Percentiles rank a stretch among this genome's conserved stretches.
These are phyloP conservation scores for Chaunax sp. DNA, from an alignment of 2,797 vertebrate species.

Conservation along the genomic window DNA sequence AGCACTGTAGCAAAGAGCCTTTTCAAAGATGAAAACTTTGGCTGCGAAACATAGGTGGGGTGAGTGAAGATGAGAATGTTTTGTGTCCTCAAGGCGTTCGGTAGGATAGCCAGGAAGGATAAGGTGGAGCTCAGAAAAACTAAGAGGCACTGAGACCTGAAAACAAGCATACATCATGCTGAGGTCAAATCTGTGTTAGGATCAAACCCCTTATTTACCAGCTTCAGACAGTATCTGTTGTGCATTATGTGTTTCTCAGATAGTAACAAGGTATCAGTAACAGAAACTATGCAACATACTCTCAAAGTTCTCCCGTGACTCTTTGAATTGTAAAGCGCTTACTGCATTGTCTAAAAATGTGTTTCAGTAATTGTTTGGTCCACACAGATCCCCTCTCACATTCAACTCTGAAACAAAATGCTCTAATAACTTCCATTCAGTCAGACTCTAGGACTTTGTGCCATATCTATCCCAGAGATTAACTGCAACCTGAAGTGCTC, in stretches of 20 bases:
- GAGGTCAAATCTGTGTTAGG: slow-evolving; percentile 12
- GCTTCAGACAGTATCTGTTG: not conserved
- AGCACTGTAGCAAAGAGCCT: not conserved
- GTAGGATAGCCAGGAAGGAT: slow-evolving; percentile 59
- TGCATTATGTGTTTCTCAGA: not conserved
- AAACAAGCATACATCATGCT: not conserved
- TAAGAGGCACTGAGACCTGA: slow-evolving; percentile 20
- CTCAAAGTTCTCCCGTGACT: not conserved
- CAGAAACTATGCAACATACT: not conserved
- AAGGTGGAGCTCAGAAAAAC: slow-evolving; percentile 60
- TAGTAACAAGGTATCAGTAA: not conserved
- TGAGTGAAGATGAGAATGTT: slow-evolving; percentile 50
- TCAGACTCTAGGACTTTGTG: slow-evolving; percentile 23
- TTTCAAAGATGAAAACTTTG: slow-evolving; percentile 43
- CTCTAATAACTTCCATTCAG: slow-evolving; percentile 27
- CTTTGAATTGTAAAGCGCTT: not conserved
- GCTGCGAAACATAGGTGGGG: slow-evolving; percentile 56
- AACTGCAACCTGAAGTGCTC: slow-evolving; percentile 45
- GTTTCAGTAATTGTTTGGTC: slow-evolving; percentile 10
- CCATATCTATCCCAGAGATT: slow-evolving; percentile 29
- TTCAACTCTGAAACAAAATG: slow-evolving; percentile 34
- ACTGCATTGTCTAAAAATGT: not conserved
- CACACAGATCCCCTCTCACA: slow-evolving; percentile 15
- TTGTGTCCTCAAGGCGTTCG: slow-evolving; percentile 39
- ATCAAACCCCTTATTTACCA: not conserved